Conservation (phyloP, 2,797 vertebrate genomes). For the Enteromius fasciolatus region DNA sequence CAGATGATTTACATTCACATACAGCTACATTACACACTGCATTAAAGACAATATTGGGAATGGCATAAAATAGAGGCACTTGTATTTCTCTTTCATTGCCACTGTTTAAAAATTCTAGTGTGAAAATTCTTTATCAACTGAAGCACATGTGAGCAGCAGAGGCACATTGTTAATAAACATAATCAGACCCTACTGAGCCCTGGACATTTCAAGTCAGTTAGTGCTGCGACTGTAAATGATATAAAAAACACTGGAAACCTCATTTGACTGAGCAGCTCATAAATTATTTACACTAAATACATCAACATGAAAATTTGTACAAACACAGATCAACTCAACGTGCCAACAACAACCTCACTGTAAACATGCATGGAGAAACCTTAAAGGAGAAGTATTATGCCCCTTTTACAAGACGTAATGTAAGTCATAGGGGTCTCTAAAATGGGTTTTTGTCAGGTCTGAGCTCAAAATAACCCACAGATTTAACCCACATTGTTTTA, state of each 20-base stretch:
- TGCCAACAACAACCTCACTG: not conserved
- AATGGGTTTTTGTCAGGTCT: too few species aligned
- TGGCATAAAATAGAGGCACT: too few species aligned
- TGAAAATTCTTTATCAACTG: not conserved
- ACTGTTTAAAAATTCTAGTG: too few species aligned
- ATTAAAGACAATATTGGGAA: too few species aligned
- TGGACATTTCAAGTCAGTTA: not conserved
- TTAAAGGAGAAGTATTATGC: not conserved
- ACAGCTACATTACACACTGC: too few species aligned
- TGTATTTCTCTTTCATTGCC: too few species aligned
- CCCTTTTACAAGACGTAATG: too few species aligned
- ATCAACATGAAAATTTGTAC: conserved; percentile 1
- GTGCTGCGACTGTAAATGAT: not conserved
- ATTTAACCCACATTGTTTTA: too few species aligned
- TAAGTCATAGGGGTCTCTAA: too few species aligned
- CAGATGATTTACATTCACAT: too few species aligned
- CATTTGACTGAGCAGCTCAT: not conserved
- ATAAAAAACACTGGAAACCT: not conserved
- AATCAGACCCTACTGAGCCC: not conserved
- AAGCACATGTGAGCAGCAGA: not conserved
- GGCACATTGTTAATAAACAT: not conserved
- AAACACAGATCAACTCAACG: not conserved
- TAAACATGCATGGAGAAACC: not conserved
- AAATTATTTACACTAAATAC: not conserved
- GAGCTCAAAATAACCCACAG: too few species aligned